Percentiles rank a stretch among this genome's conserved stretches.
Evolutionary conservation across 2,797 vertebrate genomes (phyloP).

Genomic region (Coendou prehensilis): DNA sequence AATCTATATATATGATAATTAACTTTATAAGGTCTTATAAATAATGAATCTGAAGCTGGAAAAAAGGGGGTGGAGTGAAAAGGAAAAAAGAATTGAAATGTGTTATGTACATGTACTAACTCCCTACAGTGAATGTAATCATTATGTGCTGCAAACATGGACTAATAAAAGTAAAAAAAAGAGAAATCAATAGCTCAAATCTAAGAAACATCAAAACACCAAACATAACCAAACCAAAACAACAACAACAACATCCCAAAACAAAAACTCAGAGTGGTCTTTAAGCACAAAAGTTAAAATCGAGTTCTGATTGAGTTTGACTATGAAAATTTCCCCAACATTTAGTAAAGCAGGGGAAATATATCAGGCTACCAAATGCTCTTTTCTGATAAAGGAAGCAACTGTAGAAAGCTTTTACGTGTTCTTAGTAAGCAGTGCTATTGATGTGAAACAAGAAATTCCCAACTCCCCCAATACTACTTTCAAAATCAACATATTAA

Average conservation of each 20-base stretch:
- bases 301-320: background rate
- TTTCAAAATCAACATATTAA: background rate
- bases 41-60: background rate
- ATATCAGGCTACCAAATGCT: background rate
- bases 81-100: background rate
- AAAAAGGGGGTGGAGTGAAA: background rate
- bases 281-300: background rate
- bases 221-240: background rate
- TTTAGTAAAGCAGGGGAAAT: background rate
- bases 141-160: background rate
- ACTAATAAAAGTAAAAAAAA: background rate
- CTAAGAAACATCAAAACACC: background rate
- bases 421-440: background rate
- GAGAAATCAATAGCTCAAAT: background rate
- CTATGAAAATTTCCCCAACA: background rate
- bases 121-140: background rate
- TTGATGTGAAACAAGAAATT: background rate
- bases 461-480: background rate
- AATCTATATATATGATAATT: background rate
- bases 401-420: background rate
- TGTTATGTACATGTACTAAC: background rate
- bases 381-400: background rate
- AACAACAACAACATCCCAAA: background rate
- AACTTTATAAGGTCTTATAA: background rate
- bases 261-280: background rate